phyloP scores from a whole-genome alignment of 2,888 invertebrate species.

The Dicyrtoma fusca region DNA sequence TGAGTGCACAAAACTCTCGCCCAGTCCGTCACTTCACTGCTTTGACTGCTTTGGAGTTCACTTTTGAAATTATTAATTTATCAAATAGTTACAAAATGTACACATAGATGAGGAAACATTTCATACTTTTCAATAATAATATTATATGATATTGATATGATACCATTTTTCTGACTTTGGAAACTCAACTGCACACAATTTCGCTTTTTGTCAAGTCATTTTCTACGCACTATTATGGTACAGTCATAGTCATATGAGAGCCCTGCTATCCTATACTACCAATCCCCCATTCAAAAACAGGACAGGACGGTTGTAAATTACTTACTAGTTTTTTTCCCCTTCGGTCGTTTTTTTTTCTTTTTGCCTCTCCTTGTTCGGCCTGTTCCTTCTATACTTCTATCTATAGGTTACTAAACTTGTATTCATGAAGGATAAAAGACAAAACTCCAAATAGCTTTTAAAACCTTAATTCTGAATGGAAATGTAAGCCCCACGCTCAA shows the following conservation, averaged over 20 bases:
- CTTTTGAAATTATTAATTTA: conserved; percentile 17
- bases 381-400: background rate
- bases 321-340: background rate
- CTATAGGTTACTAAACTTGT: no score
- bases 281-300: no score
- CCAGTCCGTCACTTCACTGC: no score
- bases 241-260: no score
- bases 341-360: conserved; percentile 41
- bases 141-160: background rate
- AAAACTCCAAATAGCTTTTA: no score
- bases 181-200: background rate
- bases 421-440: conserved; percentile 18
- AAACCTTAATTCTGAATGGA: no score
- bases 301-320: background rate
- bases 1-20: no score
- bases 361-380: no score
- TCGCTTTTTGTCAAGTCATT: background rate
- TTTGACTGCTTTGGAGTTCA: background rate
- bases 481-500: no score
- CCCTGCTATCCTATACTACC: no score
- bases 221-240: no score
- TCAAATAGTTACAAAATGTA: conserved; percentile 28
- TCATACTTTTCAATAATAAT: background rate
- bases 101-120: conserved; percentile 25
- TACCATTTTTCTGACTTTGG: background rate